These are phyloP conservation scores for Myotis daubentonii DNA, from an alignment of 2,797 vertebrate species.

Conservation along the genomic window DNA sequence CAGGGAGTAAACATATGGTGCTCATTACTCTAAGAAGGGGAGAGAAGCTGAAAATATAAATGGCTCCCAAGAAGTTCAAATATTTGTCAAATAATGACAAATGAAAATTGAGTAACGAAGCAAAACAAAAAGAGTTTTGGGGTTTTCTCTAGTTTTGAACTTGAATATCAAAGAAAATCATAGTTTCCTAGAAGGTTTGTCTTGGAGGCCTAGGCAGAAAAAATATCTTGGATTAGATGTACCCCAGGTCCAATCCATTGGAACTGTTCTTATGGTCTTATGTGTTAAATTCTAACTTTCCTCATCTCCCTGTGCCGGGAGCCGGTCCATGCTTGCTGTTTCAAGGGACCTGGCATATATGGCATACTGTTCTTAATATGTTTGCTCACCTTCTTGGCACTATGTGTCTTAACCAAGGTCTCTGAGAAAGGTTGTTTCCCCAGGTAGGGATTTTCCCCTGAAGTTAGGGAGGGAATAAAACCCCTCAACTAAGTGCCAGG, in stretches of 20 bases:
- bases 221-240: neutral
- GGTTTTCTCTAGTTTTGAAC: conserved; percentile 7
- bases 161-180: neutral
- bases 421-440: no score
- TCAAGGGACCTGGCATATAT: no score
- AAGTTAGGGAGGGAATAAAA: no score
- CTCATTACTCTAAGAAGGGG: neutral
- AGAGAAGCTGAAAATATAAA: neutral
- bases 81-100: neutral
- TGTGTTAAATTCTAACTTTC: neutral
- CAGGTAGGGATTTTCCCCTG: no score
- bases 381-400: no score
- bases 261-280: neutral
- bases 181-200: neutral
- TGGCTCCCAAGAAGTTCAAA: conserved; percentile 1
- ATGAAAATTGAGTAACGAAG: neutral
- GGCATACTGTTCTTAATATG: no score
- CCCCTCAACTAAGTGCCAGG: no score
- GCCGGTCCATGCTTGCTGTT: no score
- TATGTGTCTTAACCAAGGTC: no score
- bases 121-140: neutral
- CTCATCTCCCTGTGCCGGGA: neutral
- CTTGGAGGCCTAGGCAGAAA: neutral
- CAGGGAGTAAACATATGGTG: neutral
- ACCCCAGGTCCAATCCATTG: neutral